These are phyloP conservation scores for Plumapathes pennacea DNA, from an alignment of 92 coral and sea anemone species.

Conservation along the genomic window DNA sequence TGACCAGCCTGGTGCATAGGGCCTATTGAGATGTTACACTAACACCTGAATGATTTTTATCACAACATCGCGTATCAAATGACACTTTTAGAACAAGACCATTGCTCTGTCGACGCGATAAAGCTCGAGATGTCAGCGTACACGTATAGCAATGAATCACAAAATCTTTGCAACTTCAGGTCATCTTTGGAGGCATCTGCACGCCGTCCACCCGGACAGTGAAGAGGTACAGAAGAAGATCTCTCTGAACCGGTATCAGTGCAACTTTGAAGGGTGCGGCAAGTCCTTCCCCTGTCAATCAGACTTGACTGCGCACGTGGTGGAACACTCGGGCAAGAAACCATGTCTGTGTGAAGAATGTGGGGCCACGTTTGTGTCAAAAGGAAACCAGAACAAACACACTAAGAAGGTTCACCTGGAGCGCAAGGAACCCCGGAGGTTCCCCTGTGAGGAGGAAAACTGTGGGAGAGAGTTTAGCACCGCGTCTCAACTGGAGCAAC, in stretches of 20 bases:
- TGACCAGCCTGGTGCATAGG: no score
- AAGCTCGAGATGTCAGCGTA: no score
- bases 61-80: no score
- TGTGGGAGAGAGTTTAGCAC: constrained; percentile 65
- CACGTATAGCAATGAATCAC: no score
- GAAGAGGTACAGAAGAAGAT: constrained; percentile 75
- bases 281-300: constrained; percentile 49
- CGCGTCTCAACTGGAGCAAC: constrained; percentile 50
- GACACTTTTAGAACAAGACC: no score
- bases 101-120: no score
- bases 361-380: constrained; percentile 62
- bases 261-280: constrained; percentile 55
- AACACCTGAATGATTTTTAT: no score
- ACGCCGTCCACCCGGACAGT: constrained; percentile 67
- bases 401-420: constrained; percentile 45
- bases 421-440: constrained; percentile 8
- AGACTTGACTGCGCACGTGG: constrained; percentile 56
- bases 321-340: constrained; percentile 14
- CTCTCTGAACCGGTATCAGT: constrained; percentile 32
- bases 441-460: constrained; percentile 47
- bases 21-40: no score
- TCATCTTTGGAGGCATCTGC: constrained; percentile 88
- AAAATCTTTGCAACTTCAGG: constrained; percentile 48
- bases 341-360: constrained; percentile 52
- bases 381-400: constrained; percentile 64